Conservation (phyloP, 2,797 vertebrate genomes). For the Microhierax caerulescens region DNA sequence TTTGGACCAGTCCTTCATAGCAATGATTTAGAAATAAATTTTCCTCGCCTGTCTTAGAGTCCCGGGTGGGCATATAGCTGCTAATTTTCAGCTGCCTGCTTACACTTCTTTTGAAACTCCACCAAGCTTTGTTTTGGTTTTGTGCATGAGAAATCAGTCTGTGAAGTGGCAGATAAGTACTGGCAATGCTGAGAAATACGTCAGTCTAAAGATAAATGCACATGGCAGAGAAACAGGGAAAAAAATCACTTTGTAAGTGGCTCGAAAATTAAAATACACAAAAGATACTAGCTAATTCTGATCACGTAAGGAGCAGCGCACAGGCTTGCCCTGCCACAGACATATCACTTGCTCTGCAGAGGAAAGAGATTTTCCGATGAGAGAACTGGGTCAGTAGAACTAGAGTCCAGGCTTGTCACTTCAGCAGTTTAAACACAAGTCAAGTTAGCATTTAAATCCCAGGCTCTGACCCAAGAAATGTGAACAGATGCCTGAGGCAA, state of each 20-base stretch:
- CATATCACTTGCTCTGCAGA: neutral
- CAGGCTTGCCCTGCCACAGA: neutral
- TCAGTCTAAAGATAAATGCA: neutral
- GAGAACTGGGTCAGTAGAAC: slow-evolving; percentile 32
- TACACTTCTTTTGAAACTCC: neutral
- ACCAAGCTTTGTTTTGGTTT: neutral
- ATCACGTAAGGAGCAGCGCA: neutral
- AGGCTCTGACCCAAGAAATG: neutral
- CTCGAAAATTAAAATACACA: neutral
- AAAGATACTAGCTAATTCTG: neutral
- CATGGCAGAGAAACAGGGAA: neutral
- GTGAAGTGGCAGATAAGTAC: neutral
- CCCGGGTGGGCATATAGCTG: neutral
- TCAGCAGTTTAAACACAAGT: neutral
- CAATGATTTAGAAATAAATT: neutral
- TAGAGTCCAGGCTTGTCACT: neutral
- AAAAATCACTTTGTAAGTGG: neutral
- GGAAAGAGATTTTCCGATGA: neutral
- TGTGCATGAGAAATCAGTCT: neutral
- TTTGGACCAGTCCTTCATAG: neutral
- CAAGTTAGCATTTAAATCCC: neutral
- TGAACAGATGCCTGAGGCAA: neutral
- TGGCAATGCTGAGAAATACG: neutral
- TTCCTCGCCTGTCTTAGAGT: neutral
- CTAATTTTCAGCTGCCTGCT: neutral